These are phyloP conservation scores for Heliconius ethilla DNA, from an alignment of 2,888 invertebrate species.

Conservation along the genomic window DNA sequence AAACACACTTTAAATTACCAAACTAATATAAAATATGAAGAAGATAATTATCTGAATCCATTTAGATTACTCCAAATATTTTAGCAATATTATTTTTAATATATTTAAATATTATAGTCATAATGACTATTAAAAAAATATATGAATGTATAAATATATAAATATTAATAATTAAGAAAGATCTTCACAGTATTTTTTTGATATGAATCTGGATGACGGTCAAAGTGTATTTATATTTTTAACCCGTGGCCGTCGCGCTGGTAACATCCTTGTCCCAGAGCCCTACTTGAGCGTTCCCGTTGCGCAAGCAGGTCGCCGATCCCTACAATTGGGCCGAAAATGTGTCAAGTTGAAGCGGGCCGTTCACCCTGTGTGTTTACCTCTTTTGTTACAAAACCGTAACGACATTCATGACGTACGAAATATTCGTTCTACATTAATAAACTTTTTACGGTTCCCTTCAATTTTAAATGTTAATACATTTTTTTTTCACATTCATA, in stretches of 20 bases:
- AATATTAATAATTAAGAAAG: neutral
- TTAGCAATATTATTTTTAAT: neutral
- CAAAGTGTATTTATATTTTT: constrained; percentile 16
- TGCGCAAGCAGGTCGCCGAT: constrained; percentile 76
- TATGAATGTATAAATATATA: neutral
- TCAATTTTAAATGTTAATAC: neutral
- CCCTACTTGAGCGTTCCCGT: constrained; percentile 67
- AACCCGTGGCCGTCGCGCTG: constrained; percentile 29
- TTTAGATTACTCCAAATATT: constrained; percentile 8
- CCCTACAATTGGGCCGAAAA: constrained; percentile 78
- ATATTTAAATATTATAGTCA: neutral
- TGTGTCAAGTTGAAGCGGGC: constrained; percentile 80
- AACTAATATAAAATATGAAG: constrained; percentile 11
- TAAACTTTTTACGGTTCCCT: neutral
- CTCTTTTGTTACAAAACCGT: constrained; percentile 58
- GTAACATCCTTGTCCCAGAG: constrained; percentile 51
- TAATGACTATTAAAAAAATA: neutral
- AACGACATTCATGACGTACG: constrained; percentile 31
- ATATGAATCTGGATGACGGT: constrained; percentile 1
- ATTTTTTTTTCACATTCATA: neutral
- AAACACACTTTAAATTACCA: constrained; percentile 18
- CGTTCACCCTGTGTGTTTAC: constrained; percentile 71
- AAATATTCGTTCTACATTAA: neutral
- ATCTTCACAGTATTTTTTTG: neutral
- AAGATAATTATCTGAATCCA: neutral